Base-by-base conservation (phyloP, 2,888 invertebrate genomes). In the Eupithecia insigniata region DNA sequence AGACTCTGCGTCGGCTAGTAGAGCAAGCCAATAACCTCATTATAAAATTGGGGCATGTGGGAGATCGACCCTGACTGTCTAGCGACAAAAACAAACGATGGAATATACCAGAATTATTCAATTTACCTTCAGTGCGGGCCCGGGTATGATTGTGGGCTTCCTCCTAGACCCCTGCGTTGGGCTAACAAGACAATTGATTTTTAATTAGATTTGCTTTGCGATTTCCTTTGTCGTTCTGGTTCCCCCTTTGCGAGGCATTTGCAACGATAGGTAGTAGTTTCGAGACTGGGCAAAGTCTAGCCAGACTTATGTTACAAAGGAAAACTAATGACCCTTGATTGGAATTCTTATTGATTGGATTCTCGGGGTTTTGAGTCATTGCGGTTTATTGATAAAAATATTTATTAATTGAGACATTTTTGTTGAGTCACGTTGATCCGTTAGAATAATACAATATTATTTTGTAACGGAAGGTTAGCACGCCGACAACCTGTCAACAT, bases 91-190 rank as follows among this genome's bases (percentile, higher is more conserved):
- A 72, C 75, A 70, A 72, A 78, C 78, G 83, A 75, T 77, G 78
- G 82, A 82, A 86, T 88, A 87, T 87, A 85, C 83, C 83, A 85
- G 85, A 87, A 86, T 89, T 86, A 90, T 89, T 87, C 88, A 90
- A 90, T 90, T 85, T 79, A 82, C 84, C 88, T 88, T 87, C 86
- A 79, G 76, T 83, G 79, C 79, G 79, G 83, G 83, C 85, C 84
- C 83, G 82, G 83, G 80, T 85, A 86, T 87, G 87, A 91, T 91
- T 90, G 89, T 83, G 70, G 76, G 83, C 89, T 86, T 91, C 90
- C 91, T 89, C 82, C 79, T 80, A 80, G 77, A 80, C 75, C 76
- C 76, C 79, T 72, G 75, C 74, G 78, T 80, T 79, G 78, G 76
- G 75, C 75, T 81, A 84, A 83, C 83, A 80, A 84, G 85, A 84